Percentiles rank a stretch among this genome's conserved stretches.
phyloP scores from a whole-genome alignment of 2,888 invertebrate species.

The Drosophila paranaensis region DNA sequence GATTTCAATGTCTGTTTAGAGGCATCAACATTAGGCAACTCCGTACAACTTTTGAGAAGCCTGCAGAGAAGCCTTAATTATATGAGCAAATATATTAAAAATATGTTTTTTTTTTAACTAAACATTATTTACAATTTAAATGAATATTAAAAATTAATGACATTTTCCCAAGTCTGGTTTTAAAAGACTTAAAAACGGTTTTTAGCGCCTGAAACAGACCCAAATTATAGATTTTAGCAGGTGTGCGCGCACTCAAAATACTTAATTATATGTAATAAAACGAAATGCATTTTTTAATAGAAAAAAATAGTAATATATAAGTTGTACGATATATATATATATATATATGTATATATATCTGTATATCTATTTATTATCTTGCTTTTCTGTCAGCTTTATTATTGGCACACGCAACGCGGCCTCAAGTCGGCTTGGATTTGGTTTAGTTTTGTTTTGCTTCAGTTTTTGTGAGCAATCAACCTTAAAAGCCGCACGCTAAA shows the following conservation, averaged over 20 bases:
- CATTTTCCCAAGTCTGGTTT: neutral
- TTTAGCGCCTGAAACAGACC: neutral
- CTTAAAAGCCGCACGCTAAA: constrained; percentile 44
- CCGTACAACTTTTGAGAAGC: neutral
- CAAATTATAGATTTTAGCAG: neutral
- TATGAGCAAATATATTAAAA: constrained; percentile 3
- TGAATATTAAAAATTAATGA: neutral
- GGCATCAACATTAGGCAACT: too few relatives aligned
- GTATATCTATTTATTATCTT: constrained; percentile 13
- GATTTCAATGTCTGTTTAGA: too few relatives aligned
- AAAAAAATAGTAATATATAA: neutral
- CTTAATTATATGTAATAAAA: constrained; percentile 33
- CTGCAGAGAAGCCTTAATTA: neutral
- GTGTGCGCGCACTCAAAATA: constrained; percentile 9
- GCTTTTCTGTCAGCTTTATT: constrained; percentile 13
- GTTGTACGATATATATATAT: too few relatives aligned
- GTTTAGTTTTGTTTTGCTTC: neutral
- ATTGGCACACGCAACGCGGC: constrained; percentile 44
- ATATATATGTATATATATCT: neutral
- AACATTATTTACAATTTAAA: neutral
- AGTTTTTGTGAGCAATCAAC: constrained; percentile 44
- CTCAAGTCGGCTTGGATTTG: constrained; percentile 3
- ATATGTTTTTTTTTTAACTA: neutral
- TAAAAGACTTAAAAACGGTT: neutral
- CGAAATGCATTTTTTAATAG: constrained; percentile 39